These are phyloP conservation scores for Nylanderia fulva DNA, from an alignment of 1,140 invertebrate genomes.

Conservation along the genomic window DNA sequence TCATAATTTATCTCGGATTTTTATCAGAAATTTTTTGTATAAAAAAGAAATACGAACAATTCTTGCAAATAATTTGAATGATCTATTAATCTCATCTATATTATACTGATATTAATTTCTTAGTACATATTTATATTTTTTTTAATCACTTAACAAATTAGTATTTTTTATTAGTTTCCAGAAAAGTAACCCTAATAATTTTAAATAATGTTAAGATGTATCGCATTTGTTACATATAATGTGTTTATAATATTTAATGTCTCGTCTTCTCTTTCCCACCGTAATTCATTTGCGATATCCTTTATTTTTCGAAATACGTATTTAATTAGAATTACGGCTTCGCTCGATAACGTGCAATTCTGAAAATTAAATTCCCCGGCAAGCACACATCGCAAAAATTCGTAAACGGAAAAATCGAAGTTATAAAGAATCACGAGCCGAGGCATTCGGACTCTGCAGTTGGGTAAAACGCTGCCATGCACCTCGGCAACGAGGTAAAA, in stretches of 20 bases:
- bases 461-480: conserved; percentile 5
- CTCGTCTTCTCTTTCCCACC: too few relatives aligned
- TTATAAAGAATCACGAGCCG: conserved; percentile 33
- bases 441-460: conserved; percentile 1
- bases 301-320: not conserved
- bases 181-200: not conserved
- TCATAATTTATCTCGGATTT: not conserved
- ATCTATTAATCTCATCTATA: not conserved
- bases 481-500: conserved; percentile 15
- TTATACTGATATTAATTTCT: not conserved
- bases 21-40: not conserved
- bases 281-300: not conserved
- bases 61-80: not conserved
- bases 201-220: not conserved
- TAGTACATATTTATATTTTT: not conserved
- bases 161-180: not conserved
- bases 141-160: not conserved
- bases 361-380: conserved; percentile 1
- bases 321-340: not conserved
- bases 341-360: conserved; percentile 6
- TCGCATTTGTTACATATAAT: not conserved
- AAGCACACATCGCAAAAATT: conserved; percentile 8
- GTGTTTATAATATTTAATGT: not conserved
- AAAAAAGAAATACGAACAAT: not conserved
- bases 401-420: conserved; percentile 43